Evolutionary conservation across 2,797 vertebrate genomes (phyloP).

Genomic region (Fistularia commersonii): DNA sequence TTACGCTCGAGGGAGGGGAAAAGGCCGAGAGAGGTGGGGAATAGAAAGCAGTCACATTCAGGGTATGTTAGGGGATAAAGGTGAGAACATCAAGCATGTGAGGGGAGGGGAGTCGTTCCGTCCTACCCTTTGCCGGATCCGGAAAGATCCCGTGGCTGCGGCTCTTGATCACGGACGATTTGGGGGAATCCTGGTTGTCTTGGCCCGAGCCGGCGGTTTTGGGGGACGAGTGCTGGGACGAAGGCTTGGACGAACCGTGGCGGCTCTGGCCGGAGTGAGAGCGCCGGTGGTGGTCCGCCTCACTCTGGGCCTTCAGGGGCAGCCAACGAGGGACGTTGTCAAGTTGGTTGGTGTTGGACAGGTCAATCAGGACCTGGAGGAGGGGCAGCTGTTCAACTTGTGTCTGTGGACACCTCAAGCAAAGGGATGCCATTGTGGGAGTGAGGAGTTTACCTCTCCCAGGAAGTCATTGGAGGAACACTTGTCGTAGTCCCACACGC

Average conservation of each 20-base stretch:
- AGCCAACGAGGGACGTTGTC: conserved; percentile 94
- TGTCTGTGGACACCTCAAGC: neutral
- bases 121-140: conserved; percentile 96
- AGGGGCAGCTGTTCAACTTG: neutral
- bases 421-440: neutral
- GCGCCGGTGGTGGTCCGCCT: conserved; percentile 89
- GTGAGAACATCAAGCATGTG: conserved; percentile 21
- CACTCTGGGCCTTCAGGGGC: conserved; percentile 89
- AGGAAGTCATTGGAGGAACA: conserved; percentile 96
- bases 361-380: conserved; percentile 88
- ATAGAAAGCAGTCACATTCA: conserved; percentile 10
- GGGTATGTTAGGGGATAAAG: conserved; percentile 17
- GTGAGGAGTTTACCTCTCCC: conserved; percentile 85
- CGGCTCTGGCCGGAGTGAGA: conserved; percentile 85
- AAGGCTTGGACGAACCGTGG: conserved; percentile 84
- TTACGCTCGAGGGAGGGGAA: conserved; percentile 9
- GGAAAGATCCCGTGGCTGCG: conserved; percentile 97
- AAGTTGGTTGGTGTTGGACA: conserved; percentile 86
- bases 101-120: conserved; percentile 16
- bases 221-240: conserved; percentile 84
- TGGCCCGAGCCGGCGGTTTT: conserved; percentile 77
- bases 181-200: conserved; percentile 85
- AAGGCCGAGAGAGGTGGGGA: conserved; percentile 20
- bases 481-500: conserved; percentile 98
- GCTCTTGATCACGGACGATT: conserved; percentile 97